phyloP scores from a whole-genome alignment of 2,888 invertebrate species.

The Drosophila villosipedis region DNA sequence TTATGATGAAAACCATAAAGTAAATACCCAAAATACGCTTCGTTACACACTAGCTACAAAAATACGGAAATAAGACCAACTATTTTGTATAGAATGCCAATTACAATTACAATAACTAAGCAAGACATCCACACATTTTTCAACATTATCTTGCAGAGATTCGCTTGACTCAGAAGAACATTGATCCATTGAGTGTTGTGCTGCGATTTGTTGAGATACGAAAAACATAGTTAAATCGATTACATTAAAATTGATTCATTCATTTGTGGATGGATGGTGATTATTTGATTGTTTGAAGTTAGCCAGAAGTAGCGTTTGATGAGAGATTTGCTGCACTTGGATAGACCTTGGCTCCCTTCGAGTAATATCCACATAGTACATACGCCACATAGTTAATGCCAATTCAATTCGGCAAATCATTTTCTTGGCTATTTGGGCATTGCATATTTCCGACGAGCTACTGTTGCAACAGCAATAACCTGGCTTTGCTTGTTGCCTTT shows the following conservation, averaged over 20 bases:
- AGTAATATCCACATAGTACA: not conserved
- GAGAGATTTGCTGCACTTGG: not conserved
- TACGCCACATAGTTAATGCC: constrained; percentile 24
- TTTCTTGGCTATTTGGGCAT: constrained; percentile 30
- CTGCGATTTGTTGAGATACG: too few relatives aligned
- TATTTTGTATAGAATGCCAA: constrained; percentile 14
- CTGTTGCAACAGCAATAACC: constrained; percentile 18
- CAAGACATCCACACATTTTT: constrained; percentile 8
- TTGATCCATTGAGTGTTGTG: not conserved
- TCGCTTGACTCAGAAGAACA: not conserved
- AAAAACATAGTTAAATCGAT: too few relatives aligned
- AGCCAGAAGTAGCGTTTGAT: not conserved
- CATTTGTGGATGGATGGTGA: not conserved
- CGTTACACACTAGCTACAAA: constrained; percentile 7
- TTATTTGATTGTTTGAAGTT: not conserved
- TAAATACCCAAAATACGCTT: constrained; percentile 55
- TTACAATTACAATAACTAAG: constrained; percentile 21
- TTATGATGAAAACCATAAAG: constrained; percentile 59
- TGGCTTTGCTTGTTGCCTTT: constrained; percentile 44
- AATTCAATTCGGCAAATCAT: constrained; percentile 51
- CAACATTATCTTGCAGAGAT: not conserved
- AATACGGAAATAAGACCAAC: constrained; percentile 10
- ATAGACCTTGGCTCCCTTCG: not conserved
- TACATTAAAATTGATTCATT: not conserved
- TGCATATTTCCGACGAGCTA: constrained; percentile 17